These are phyloP conservation scores for Tenualosa ilisha DNA, from an alignment of 2,797 vertebrate species.

Conservation along the genomic window DNA sequence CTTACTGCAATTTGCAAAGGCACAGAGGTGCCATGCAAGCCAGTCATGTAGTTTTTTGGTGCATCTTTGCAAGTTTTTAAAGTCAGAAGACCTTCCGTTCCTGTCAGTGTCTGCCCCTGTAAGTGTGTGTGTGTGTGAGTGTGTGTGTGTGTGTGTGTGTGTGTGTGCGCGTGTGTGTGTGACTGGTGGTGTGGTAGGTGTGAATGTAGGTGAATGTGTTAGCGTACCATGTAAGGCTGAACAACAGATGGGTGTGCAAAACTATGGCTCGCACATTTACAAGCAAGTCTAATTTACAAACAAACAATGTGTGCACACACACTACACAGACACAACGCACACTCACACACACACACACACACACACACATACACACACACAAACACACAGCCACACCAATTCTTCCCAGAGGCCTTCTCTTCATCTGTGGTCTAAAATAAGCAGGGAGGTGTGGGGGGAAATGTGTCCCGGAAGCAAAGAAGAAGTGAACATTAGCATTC, in stretches of 20 bases:
- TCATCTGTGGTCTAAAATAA: conserved; percentile 31
- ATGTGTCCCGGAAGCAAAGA: not conserved
- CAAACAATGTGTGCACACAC: not conserved
- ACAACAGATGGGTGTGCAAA: not conserved
- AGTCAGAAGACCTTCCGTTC: not conserved
- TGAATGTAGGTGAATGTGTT: not conserved
- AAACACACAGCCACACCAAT: conserved; percentile 17
- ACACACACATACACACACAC: not conserved
- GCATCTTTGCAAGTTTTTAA: conserved; percentile 28
- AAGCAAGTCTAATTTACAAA: not conserved
- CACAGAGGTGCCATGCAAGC: not conserved
- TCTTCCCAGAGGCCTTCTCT: not conserved
- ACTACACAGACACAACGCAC: not conserved
- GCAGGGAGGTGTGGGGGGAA: not conserved
- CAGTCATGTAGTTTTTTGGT: conserved; percentile 13
- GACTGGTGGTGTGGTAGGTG: not conserved
- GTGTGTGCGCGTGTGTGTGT: conserved; percentile 50
- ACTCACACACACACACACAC: conserved; percentile 33
- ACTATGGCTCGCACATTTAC: not conserved
- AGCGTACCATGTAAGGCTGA: not conserved
- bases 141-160: conserved; percentile 34
- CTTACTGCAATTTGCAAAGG: not conserved
- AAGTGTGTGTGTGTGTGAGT: not conserved
- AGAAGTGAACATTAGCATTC: not conserved
- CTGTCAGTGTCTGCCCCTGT: not conserved